These are phyloP conservation scores for Mugil cephalus DNA, from an alignment of 2,113 vertebrate genomes.

Conservation along the genomic window DNA sequence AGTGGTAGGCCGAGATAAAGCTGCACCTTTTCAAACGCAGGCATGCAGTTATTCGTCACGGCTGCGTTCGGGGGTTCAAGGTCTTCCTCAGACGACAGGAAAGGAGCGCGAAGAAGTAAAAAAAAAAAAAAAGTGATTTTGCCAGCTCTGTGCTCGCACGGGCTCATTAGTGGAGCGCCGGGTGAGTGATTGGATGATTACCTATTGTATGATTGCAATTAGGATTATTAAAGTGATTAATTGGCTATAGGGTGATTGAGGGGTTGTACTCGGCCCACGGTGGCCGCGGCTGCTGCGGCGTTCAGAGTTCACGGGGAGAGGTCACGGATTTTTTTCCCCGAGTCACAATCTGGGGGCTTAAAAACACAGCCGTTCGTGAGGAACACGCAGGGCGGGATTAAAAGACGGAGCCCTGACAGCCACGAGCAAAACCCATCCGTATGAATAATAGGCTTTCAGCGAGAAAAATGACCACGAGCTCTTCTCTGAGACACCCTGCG, in stretches of 20 bases:
- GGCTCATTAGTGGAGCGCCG: slow-evolving; percentile 67
- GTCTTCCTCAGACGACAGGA: slow-evolving; percentile 46
- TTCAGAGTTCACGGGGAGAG: slow-evolving; percentile 40
- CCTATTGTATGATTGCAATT: slow-evolving; percentile 72
- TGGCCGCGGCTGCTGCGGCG: slow-evolving; percentile 38
- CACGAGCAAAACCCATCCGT: not conserved
- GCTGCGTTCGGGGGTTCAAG: slow-evolving; percentile 47
- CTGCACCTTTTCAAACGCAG: slow-evolving; percentile 52
- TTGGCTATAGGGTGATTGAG: slow-evolving; percentile 43
- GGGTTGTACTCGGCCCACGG: slow-evolving; percentile 17
- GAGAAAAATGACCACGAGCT: not conserved
- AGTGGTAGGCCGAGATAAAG: slow-evolving; percentile 60
- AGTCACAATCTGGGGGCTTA: too few species aligned
- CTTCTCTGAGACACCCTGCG: not conserved
- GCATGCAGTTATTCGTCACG: slow-evolving; percentile 51
- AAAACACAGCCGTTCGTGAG: too few species aligned
- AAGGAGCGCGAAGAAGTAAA: slow-evolving; percentile 34
- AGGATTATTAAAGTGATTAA: slow-evolving; percentile 67
- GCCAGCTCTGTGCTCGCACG: slow-evolving; percentile 12
- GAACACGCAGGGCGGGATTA: not conserved
- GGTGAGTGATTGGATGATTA: slow-evolving; percentile 68
- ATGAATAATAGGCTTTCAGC: slow-evolving; percentile 6
- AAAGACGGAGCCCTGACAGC: not conserved
- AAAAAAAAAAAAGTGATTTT: slow-evolving; percentile 37
- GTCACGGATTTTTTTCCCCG: not conserved